Base-by-base conservation (phyloP, 2,113 vertebrate genomes). In the Leucosticte australis region DNA sequence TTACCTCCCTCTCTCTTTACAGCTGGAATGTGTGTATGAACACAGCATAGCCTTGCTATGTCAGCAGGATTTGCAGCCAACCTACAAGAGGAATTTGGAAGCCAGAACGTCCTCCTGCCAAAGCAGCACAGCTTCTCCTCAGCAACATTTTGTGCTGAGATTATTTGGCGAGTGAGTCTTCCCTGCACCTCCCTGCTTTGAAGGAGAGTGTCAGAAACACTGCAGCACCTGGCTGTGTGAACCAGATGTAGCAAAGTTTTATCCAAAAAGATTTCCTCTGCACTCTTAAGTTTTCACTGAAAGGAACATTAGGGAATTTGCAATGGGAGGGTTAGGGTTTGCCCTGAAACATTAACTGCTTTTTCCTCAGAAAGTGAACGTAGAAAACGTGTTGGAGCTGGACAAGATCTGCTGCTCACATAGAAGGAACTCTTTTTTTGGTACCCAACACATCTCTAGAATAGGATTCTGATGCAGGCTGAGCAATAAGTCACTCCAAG, bases 31-130 rank as follows among this genome's bases (percentile, higher is more conserved):
- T 47, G 71, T 64, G 31, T 93, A 60, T 10, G 80, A 93, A 82
- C 91, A 90, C 1, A 83, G 49, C 88, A 39, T 0, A 69, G 87
- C n/a, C 89, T 56, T 91, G 93, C 95, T n/a, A 27, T 27, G 65
- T 95, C 92, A 96, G 94, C 94, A 95, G 88, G 89, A 92, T 90
- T 64, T 93, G 83, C 37, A 93, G 93, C 96, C 95, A 96, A 91
- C 86, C 86, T 96, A 62, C 88, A 89, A 87, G 88, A 2, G 4
- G 90, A 96, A 90, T 96, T 76, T 96, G 92, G 94, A 96, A 96
- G 92, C 83, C 95, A 95, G 90, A 86, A 90, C 1, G 49, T 95
- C 83, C 93, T 96, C 90, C 93, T 97, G 91, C 77, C 95, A 94
- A 78, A 95, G 91, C 87, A 82, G 91, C 37, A 57, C 2, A 70